These are phyloP conservation scores for Manacus vitellinus DNA, from an alignment of 2,113 vertebrate species.

Conservation along the genomic window DNA sequence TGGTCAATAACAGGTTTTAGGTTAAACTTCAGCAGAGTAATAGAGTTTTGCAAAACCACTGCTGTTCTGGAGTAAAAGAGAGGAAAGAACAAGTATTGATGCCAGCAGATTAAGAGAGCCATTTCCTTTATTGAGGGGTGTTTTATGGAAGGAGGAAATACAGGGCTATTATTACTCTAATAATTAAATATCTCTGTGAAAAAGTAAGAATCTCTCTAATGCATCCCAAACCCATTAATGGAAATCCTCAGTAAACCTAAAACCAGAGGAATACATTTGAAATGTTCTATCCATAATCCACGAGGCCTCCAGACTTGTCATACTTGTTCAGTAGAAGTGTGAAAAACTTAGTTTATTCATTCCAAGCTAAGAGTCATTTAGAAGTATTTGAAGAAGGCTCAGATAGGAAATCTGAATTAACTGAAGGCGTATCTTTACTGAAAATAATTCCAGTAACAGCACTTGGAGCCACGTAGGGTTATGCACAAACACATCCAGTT, in stretches of 20 bases:
- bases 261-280: neutral
- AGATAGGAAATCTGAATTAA: neutral
- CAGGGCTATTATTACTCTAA: slow-evolving; percentile 9
- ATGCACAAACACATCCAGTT: fast-evolving
- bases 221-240: neutral
- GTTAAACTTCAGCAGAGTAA: neutral
- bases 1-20: neutral
- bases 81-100: neutral
- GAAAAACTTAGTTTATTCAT: neutral
- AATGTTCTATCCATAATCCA: neutral
- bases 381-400: neutral
- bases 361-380: neutral
- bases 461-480: neutral
- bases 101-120: neutral
- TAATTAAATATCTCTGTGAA: neutral
- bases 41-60: neutral
- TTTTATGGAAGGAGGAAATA: neutral
- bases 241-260: neutral
- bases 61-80: neutral
- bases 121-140: neutral
- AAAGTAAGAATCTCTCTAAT: neutral
- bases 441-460: neutral
- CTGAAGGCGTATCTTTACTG: neutral
- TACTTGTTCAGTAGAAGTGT: neutral
- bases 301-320: neutral